Conservation (phyloP, 2,113 vertebrate species). For the Corynorhinus townsendii region DNA sequence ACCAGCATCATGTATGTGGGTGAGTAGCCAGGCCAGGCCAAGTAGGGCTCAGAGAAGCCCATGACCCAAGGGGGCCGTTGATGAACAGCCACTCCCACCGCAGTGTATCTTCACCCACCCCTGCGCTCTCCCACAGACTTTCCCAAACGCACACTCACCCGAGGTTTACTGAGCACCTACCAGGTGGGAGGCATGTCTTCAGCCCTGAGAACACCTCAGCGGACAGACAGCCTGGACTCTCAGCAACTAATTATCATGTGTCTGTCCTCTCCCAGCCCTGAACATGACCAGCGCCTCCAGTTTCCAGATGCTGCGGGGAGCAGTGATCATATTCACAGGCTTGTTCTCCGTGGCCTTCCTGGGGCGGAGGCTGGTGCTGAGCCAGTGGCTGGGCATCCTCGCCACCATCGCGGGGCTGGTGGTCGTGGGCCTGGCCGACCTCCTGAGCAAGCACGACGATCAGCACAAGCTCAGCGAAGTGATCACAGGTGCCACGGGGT, state of each 20-base stretch:
- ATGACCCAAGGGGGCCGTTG: not conserved
- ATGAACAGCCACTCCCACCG: fast-evolving
- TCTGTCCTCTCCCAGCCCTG: conserved; percentile 81
- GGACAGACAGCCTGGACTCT: not conserved
- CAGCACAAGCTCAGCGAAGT: conserved; percentile 87
- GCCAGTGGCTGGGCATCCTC: conserved; percentile 92
- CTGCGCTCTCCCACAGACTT: not conserved
- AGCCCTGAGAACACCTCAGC: not conserved
- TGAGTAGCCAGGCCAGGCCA: conserved; percentile 75
- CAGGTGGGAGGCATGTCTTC: not conserved
- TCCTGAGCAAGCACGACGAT: conserved; percentile 75
- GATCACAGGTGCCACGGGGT: conserved; percentile 84
- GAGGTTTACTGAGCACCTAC: not conserved
- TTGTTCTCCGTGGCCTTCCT: conserved; percentile 93
- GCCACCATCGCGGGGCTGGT: conserved; percentile 92
- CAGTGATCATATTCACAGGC: conserved; percentile 94
- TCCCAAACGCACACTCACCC: fast-evolving
- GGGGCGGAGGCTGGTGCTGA: conserved; percentile 82
- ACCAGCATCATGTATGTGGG: conserved; percentile 97
- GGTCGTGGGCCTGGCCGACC: conserved; percentile 91
- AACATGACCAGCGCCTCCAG: conserved; percentile 97
- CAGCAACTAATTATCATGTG: fast-evolving
- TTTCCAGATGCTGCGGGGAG: conserved; percentile 96
- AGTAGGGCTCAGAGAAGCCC: not conserved
- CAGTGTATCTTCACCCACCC: not conserved